Evolutionary conservation across 2,113 vertebrate species (phyloP), one percentile per base, ranked within the genome.

Genomic region (Genyomyrus donnyi): DNA sequence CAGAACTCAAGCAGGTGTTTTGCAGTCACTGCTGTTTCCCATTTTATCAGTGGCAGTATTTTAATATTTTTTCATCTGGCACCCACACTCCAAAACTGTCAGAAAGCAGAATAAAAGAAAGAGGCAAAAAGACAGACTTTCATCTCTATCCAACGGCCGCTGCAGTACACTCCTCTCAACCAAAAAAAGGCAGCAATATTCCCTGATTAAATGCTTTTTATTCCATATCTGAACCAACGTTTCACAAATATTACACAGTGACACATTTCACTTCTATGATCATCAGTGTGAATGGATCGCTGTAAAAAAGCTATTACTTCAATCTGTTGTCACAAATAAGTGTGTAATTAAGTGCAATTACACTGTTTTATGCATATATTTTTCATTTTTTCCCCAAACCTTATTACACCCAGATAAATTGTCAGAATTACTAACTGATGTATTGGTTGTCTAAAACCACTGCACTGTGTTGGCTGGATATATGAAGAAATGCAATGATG

Each of bases 271-370:
- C 77, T 58, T 27, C 50, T 56, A 19, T 84, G 77, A 84, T 84
- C 21, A 85, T 89, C 27, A 85, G 17, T 56, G 89, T 15, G 9
- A 58, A 46, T 39, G 3, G 85, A 31, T 80, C 46, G 21, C 11
- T 45, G 77, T 83, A 53, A 85, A 66, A 86, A 87, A 21, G 17
- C 27, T 42, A 89, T 89, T 35, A 89, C 19, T 85, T 89, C 90
- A 89, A 50, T 66, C 53, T 89, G 62, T 89, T 89, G 88, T n/a
- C 90, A 89, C 90, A 89, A 90, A 90, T 88, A 89, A 89, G 83
- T 91, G 46, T 91, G 90, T 89, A 89, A 91, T 91, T 46, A 91
- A 91, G 58, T 89, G 84, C 42, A 24, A 88, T 84, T 88, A 31
- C 56, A 87, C 58, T 52, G 42, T 35, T 56, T 58, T 42, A 70